Evolutionary conservation across 1,140 invertebrate genomes (phyloP), one percentile per base, ranked within the genome.

Genomic region (Sinella curviseta): DNA sequence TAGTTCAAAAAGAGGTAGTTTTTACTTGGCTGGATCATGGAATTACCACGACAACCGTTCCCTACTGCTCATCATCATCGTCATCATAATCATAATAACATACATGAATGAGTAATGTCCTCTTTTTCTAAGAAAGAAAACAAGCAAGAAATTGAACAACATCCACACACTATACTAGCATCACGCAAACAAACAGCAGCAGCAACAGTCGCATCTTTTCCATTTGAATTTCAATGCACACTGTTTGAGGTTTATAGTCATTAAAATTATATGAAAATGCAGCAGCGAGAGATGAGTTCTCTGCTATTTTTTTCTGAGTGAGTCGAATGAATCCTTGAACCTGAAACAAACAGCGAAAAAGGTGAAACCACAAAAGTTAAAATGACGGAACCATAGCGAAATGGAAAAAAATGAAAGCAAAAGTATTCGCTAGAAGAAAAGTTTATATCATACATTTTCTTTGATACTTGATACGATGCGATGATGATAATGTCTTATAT

Each of bases 91-190:
- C 39, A 48, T 48, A 48, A 48, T 48, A 48, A 48, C 39, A 48
- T 48, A 48, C 39, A 48, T 48, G 57, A 26, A 60, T 60, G 57
- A 60, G 8, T 60, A 60, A 60, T 60, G 57, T 60, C 57, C 12
- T 60, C 8, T 60, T 17, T 17, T 60, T 60, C 24, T 16, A 3
- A 3, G 8, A 48, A 20, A 48, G 8, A 48, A 48, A 60, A 26
- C 24, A 60, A 26, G 57, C 8, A 60, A 60, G 4, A 60, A 60
- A 60, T 60, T 60, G 57, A 26, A 26, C 14, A n/a, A 60, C 57
- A 60, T 4, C 14, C 39, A 48, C 8, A 48, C 39, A 20, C 20
- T 48, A n/a, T n/a, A n/a, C n/a, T n/a, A n/a, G n/a, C n/a, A n/a
- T n/a, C n/a, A n/a, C n/a, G n/a, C n/a, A n/a, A n/a, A n/a, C n/a